These are phyloP conservation scores for Cyprinella venusta DNA, from an alignment of 2,797 vertebrate genomes.

Conservation along the genomic window DNA sequence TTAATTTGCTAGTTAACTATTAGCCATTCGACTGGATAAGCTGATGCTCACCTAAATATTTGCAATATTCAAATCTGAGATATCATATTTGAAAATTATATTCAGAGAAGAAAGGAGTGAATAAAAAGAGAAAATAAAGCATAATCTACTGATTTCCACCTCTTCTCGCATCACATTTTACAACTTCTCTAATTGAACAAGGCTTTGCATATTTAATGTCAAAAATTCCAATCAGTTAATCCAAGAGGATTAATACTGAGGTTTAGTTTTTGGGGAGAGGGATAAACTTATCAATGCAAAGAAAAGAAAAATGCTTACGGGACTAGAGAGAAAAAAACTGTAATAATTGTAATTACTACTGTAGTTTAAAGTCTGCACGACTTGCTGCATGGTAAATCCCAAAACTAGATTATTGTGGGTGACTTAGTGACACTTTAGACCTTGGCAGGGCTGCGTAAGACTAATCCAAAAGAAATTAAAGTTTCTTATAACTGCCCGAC, in stretches of 20 bases:
- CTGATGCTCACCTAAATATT: not conserved
- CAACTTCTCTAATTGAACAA: constrained; percentile 62
- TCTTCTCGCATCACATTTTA: constrained; percentile 48
- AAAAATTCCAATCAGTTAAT: constrained; percentile 60
- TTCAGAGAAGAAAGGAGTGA: not conserved
- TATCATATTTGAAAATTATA: constrained; percentile 33
- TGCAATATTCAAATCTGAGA: constrained; percentile 3
- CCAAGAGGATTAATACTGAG: constrained; percentile 67
- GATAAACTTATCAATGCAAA: constrained; percentile 69
- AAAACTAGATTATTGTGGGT: constrained; percentile 74
- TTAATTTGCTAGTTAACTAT: not conserved
- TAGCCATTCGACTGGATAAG: constrained; percentile 19
- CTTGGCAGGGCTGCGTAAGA: constrained; percentile 62
- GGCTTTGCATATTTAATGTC: constrained; percentile 64
- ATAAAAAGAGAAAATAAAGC: constrained; percentile 25
- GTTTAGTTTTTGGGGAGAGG: constrained; percentile 55
- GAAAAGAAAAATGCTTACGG: constrained; percentile 70
- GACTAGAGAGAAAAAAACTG: constrained; percentile 62
- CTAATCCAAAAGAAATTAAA: constrained; percentile 75
- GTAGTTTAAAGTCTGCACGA: constrained; percentile 58
- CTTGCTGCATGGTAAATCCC: constrained; percentile 66
- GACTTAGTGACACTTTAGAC: constrained; percentile 70
- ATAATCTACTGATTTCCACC: constrained; percentile 45
- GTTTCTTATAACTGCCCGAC: constrained; percentile 67
- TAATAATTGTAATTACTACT: not conserved